Evolutionary conservation across 2,113 vertebrate species (phyloP).

Genomic region (Neofelis nebulosa): DNA sequence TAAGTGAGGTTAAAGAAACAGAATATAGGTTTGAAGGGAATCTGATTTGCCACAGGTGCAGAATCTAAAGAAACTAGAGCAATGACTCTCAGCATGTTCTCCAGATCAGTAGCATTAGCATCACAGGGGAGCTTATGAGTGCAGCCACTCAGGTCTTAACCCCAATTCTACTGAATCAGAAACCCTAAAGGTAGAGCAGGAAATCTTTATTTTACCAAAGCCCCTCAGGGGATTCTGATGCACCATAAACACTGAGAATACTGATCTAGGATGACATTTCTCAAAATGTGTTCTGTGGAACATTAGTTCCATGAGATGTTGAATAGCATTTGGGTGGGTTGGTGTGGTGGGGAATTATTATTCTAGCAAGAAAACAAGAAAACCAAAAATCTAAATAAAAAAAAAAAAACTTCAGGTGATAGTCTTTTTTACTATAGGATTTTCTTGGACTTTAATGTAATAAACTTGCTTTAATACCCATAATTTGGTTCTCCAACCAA

Average conservation of each 20-base stretch:
- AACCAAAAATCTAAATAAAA: neutral
- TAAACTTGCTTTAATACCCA: neutral
- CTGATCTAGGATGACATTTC: neutral
- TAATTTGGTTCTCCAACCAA: neutral
- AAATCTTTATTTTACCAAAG: neutral
- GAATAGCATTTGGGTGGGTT: neutral
- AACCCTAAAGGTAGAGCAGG: neutral
- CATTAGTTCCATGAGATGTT: neutral
- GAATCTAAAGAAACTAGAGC: neutral
- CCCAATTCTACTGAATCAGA: neutral
- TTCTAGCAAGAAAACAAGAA: neutral
- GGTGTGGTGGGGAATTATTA: no score
- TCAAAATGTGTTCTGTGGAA: neutral
- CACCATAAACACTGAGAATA: neutral
- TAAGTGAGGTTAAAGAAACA: neutral
- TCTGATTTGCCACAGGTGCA: neutral
- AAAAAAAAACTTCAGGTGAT: neutral
- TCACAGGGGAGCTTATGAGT: neutral
- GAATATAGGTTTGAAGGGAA: neutral
- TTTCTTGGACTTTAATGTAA: neutral
- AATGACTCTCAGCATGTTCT: neutral
- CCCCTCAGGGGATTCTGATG: neutral
- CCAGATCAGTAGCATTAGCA: neutral
- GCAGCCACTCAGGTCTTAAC: neutral
- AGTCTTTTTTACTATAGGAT: neutral